These are phyloP conservation scores for Caloenas nicobarica DNA, from an alignment of 2,113 vertebrate genomes.

Conservation along the genomic window DNA sequence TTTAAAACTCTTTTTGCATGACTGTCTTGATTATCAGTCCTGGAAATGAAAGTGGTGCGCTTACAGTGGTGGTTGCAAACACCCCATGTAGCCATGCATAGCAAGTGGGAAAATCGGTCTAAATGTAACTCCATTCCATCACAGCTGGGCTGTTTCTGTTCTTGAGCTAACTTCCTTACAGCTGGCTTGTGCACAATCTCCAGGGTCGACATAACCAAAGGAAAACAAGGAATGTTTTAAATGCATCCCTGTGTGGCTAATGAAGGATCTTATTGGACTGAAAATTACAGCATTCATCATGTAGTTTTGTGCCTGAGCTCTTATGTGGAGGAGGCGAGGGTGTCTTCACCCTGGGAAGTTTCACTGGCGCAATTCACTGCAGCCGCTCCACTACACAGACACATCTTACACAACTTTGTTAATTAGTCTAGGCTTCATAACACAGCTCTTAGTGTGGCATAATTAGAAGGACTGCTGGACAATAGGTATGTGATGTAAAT, in stretches of 20 bases:
- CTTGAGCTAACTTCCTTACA: not conserved
- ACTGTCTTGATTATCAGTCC: not conserved
- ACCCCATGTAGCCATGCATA: not conserved
- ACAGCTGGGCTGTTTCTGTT: not conserved
- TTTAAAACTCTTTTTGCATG: not conserved
- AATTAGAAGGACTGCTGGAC: not conserved
- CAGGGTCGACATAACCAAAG: not conserved
- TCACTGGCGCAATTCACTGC: not conserved
- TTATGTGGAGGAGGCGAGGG: rapidly evolving
- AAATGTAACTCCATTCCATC: not conserved
- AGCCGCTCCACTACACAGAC: not conserved
- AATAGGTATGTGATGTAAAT: not conserved
- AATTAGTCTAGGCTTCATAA: not conserved
- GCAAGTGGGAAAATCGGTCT: not conserved
- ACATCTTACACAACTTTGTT: not conserved
- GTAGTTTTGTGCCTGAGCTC: not conserved
- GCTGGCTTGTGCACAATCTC: not conserved
- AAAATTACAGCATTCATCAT: not conserved
- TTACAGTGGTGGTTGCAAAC: not conserved
- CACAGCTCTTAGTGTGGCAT: not conserved
- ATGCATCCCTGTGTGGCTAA: not conserved
- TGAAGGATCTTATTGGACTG: not conserved
- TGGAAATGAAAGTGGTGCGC: not conserved
- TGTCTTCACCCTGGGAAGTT: not conserved
- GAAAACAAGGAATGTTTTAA: not conserved